phyloP scores from a whole-genome alignment of 2,113 vertebrate genomes.

The Microcebus ravelobensis region DNA sequence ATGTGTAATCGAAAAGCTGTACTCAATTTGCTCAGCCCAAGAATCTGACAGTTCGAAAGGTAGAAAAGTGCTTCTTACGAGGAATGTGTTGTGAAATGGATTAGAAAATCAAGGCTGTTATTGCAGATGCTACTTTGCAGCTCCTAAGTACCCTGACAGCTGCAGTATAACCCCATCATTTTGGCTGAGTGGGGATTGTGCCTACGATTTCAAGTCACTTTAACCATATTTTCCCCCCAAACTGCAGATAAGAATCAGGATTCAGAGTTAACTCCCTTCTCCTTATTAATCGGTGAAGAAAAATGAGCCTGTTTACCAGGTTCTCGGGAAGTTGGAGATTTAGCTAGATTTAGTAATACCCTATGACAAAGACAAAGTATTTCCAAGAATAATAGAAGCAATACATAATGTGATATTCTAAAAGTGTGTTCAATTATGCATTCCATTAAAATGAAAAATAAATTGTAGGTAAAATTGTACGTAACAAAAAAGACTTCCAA shows the following conservation, averaged over 20 bases:
- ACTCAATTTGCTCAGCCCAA: conserved; percentile 43
- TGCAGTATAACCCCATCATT: not conserved
- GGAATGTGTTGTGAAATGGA: conserved; percentile 49
- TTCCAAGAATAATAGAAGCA: conserved; percentile 47
- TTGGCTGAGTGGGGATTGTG: not conserved
- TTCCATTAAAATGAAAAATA: conserved; percentile 58
- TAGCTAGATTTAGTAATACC: conserved; percentile 45
- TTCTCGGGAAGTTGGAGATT: conserved; percentile 47
- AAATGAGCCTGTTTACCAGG: conserved; percentile 52
- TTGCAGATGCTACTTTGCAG: not conserved
- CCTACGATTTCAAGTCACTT: not conserved
- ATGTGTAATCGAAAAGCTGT: conserved; percentile 47
- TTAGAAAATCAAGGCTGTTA: conserved; percentile 40
- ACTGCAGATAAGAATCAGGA: conserved; percentile 33
- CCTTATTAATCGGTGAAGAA: conserved; percentile 33
- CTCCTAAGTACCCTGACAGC: not conserved
- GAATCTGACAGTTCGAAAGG: conserved; percentile 21
- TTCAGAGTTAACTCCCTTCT: conserved; percentile 39
- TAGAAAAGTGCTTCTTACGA: conserved; percentile 17
- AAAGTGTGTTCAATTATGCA: conserved; percentile 24
- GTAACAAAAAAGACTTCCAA: not conserved
- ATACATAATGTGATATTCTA: not conserved
- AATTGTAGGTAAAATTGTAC: conserved; percentile 34
- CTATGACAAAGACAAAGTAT: conserved; percentile 44
- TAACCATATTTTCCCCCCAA: not conserved